Evolutionary conservation across 2,113 vertebrate genomes (phyloP).

Genomic region (Melanotaenia duboulayi): DNA sequence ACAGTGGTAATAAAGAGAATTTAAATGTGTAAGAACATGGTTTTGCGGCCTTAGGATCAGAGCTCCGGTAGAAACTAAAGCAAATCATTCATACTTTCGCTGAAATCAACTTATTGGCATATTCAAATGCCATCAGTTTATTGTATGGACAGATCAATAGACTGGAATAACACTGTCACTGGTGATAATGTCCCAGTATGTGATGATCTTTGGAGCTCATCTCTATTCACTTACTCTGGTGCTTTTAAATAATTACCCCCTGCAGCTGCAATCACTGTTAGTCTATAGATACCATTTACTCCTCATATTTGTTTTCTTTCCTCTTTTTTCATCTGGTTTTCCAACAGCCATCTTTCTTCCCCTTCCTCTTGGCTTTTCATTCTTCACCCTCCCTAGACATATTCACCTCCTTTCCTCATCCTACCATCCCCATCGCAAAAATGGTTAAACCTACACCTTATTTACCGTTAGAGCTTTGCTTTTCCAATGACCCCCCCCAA

Average conservation of each 20-base stretch:
- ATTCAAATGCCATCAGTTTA: slow-evolving; percentile 80
- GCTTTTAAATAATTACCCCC: slow-evolving; percentile 40
- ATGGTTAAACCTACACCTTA: slow-evolving; percentile 31
- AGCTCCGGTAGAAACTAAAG: slow-evolving; percentile 35
- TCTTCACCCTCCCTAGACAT: slow-evolving; percentile 4
- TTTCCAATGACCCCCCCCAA: slow-evolving; percentile 7
- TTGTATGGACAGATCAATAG: slow-evolving; percentile 75
- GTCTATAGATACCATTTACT: slow-evolving; percentile 34
- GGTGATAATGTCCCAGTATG: slow-evolving; percentile 68
- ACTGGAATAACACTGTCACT: slow-evolving; percentile 75
- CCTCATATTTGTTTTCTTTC: not conserved
- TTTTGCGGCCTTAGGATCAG: slow-evolving; percentile 27
- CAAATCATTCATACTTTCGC: slow-evolving; percentile 68
- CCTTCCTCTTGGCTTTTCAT: slow-evolving; percentile 7
- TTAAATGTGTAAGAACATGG: slow-evolving; percentile 28
- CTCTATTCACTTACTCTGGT: slow-evolving; percentile 70
- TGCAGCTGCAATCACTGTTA: slow-evolving; percentile 48
- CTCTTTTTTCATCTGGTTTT: slow-evolving; percentile 10
- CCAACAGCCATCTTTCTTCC: slow-evolving; percentile 16
- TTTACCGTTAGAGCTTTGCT: slow-evolving; percentile 22
- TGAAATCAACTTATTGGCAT: slow-evolving; percentile 75
- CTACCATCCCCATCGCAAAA: slow-evolving; percentile 9
- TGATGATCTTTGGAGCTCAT: slow-evolving; percentile 66
- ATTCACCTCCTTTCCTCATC: not conserved
- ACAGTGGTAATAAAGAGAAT: slow-evolving; percentile 28